phyloP scores from a whole-genome alignment of 2,797 vertebrate species.

The Tiaroga cobitis region DNA sequence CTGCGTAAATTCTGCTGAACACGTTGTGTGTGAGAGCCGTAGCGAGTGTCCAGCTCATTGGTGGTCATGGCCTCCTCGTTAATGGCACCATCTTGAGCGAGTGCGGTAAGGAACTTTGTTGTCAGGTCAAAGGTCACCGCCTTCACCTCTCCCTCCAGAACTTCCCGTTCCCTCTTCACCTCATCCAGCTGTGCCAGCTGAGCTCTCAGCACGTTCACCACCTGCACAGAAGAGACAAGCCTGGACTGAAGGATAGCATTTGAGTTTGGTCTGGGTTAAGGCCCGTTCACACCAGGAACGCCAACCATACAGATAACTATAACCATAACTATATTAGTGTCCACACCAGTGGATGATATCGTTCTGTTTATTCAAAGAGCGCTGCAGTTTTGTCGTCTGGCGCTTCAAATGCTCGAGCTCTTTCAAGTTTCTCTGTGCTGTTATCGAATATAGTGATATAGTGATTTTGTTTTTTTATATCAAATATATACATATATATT shows the following conservation, averaged over 20 bases:
- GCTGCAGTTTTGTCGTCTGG: background rate
- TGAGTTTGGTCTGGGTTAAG: background rate
- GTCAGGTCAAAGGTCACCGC: constrained; percentile 94
- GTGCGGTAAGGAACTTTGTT: constrained; percentile 87
- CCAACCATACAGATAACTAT: background rate
- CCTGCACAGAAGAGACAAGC: constrained; percentile 70
- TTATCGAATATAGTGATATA: too few relatives aligned
- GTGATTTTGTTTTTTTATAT: too few relatives aligned
- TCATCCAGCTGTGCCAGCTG: constrained; percentile 87
- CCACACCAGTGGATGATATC: background rate
- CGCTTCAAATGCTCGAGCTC: background rate
- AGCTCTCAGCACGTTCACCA: constrained; percentile 88
- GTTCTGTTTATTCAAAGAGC: background rate
- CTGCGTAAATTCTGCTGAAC: constrained; percentile 87
- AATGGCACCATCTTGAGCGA: constrained; percentile 91
- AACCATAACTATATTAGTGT: background rate
- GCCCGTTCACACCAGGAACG: background rate
- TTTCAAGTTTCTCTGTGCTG: background rate
- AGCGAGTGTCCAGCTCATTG: constrained; percentile 87
- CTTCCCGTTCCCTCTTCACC: constrained; percentile 90
- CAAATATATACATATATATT: too few relatives aligned
- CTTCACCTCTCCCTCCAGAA: constrained; percentile 91
- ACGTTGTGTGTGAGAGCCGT: constrained; percentile 85
- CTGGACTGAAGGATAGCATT: background rate
- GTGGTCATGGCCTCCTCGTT: constrained; percentile 92